Evolutionary conservation across 2,888 invertebrate genomes (phyloP).

Genomic region (Unio pictorum): DNA sequence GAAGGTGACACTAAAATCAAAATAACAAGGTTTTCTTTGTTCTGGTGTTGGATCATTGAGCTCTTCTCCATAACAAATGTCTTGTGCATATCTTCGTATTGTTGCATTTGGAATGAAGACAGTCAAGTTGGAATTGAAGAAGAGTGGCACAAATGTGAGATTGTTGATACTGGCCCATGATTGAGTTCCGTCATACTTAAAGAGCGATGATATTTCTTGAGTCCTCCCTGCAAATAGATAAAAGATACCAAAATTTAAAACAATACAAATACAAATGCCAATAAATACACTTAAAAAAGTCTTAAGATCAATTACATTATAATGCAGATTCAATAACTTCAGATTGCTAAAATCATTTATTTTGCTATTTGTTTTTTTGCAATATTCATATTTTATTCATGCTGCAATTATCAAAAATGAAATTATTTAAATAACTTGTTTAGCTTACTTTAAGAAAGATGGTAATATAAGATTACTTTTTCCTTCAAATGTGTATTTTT

Average conservation of each 20-base stretch:
- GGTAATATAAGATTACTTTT: background rate
- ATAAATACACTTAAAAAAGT: too few species aligned
- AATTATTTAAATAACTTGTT: background rate
- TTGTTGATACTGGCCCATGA: conserved; percentile 25
- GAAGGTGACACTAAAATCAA: conserved; percentile 33
- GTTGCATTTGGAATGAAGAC: conserved; percentile 38
- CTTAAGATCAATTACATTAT: too few species aligned
- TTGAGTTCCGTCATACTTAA: conserved; percentile 25
- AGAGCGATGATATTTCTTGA: conserved; percentile 20
- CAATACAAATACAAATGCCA: too few species aligned
- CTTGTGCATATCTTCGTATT: conserved; percentile 20
- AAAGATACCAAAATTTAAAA: background rate
- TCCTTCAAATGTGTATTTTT: too few species aligned
- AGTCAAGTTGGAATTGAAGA: conserved; percentile 44
- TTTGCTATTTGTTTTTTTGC: too few species aligned
- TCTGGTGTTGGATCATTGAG: conserved; percentile 33
- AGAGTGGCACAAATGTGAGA: conserved; percentile 30
- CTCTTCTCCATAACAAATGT: conserved; percentile 23
- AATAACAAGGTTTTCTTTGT: conserved; percentile 40
- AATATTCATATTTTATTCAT: too few species aligned
- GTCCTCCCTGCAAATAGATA: conserved; percentile 31
- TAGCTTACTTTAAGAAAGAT: background rate
- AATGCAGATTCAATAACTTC: background rate
- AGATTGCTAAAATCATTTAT: too few species aligned
- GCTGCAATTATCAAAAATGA: too few species aligned